Evolutionary conservation across 1,140 invertebrate species (phyloP).

Genomic region (Phenacoccus solenopsis): DNA sequence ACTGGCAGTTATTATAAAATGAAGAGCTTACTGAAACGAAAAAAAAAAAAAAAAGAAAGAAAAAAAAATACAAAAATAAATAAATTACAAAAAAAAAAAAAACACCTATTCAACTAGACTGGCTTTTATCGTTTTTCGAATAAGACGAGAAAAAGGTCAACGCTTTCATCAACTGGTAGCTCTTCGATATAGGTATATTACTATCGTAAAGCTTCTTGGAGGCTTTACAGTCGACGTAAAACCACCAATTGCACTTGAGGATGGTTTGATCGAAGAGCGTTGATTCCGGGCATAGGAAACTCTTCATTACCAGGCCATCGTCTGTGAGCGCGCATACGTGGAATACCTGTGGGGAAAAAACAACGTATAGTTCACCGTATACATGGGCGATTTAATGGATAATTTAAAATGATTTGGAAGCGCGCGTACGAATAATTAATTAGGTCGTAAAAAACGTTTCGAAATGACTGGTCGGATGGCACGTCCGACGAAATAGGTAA

Average conservation of each 20-base stretch:
- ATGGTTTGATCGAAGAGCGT: slow-evolving; percentile 80
- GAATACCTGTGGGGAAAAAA: slow-evolving; percentile 51
- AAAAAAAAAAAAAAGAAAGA: no score
- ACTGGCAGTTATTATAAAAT: not conserved
- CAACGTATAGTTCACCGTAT: not conserved
- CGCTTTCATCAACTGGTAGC: slow-evolving; percentile 80
- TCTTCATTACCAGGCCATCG: slow-evolving; percentile 75
- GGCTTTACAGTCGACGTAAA: slow-evolving; percentile 74
- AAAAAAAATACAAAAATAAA: no score
- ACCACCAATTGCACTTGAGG: slow-evolving; percentile 84
- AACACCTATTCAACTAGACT: not conserved
- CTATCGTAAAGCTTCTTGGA: slow-evolving; percentile 68
- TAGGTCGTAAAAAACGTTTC: not conserved
- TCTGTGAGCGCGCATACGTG: slow-evolving; percentile 81
- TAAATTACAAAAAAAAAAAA: not conserved
- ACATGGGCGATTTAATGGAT: not conserved
- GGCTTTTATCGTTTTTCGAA: slow-evolving; percentile 38
- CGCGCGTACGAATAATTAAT: not conserved
- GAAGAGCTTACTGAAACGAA: no score
- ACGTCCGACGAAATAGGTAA: not conserved
- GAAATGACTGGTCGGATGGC: not conserved
- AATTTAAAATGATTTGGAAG: not conserved
- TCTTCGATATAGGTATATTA: slow-evolving; percentile 79
- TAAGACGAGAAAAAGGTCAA: slow-evolving; percentile 73
- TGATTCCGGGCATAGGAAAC: slow-evolving; percentile 75